Evolutionary conservation across 2,888 invertebrate species (phyloP), one percentile per base, ranked within the genome.

Genomic region (Herminia tarsipennalis): DNA sequence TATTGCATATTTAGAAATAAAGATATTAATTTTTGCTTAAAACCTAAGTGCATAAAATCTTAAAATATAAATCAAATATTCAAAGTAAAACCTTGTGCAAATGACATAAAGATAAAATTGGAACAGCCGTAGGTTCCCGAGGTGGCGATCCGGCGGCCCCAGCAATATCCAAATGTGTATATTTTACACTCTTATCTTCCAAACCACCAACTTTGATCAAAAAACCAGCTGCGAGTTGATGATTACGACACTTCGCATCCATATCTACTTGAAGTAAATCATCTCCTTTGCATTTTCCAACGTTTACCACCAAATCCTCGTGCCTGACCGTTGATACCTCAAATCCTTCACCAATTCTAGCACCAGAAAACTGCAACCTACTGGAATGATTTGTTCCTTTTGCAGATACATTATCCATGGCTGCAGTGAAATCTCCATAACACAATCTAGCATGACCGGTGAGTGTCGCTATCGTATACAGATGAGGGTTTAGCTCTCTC

Each of bases 391-490:
- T 87, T 0, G 88, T 85, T 4, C 88, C 91, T 54, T 83, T 81
- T 0, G 96, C 95, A 13, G 94, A 94, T 20, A 95, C 94, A 76
- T 96, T 96, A 56, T 95, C 95, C 91, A 96, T 90, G 0, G 94
- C 93, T 38, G 95, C 95, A 0, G 95, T 93, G 65, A 95, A 94
- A 40, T 93, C 93, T 0, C 95, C 95, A 20, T 94, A 94, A 3
- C 94, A 91, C 5, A 94, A 78, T 44, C 86, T 86, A 1, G 96
- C 96, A 75, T 97, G 97, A 0, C 96, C 96, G 0, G 97, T 97
- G 25, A 98, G 86, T 0, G 97, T 98, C 0, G 97, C 97, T 46
- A 97, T 93, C 0, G 97, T 98, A 72, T 97, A 96, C 21, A 98
- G 86, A 81, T 97, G 96, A 0, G 97, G 96, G 77, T 97, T 96